phyloP scores from a whole-genome alignment of 2,888 invertebrate genomes.

The Trachelus iudaicus region DNA sequence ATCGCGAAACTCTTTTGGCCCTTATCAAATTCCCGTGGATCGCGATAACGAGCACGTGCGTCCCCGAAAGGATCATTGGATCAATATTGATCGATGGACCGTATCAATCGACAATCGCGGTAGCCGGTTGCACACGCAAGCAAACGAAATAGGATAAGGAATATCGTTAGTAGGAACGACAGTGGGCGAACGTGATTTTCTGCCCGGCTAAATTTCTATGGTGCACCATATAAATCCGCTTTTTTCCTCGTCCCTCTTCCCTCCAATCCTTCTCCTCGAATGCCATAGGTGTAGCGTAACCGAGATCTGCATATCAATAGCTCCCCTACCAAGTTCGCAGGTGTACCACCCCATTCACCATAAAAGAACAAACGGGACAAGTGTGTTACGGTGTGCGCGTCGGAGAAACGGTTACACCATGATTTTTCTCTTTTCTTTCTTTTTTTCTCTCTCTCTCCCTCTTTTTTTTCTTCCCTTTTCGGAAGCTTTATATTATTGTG shows the following conservation, averaged over 20 bases:
- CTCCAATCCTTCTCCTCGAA: conserved; percentile 44
- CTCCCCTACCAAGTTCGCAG: conserved; percentile 58
- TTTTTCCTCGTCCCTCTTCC: conserved; percentile 14
- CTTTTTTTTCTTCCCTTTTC: conserved; percentile 19
- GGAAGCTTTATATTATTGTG: conserved; percentile 45
- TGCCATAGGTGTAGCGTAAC: conserved; percentile 58
- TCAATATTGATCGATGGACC: not conserved
- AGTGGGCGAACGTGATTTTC: conserved; percentile 7
- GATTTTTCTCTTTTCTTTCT: conserved; percentile 46
- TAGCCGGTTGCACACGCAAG: not conserved
- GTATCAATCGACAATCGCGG: not conserved
- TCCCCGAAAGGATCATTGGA: not conserved
- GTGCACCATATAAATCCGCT: conserved; percentile 14
- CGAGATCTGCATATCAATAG: conserved; percentile 61
- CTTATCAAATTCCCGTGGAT: not conserved
- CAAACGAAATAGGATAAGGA: not conserved
- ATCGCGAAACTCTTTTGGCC: not conserved
- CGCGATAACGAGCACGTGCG: not conserved
- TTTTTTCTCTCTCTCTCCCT: conserved; percentile 38
- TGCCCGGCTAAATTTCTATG: conserved; percentile 9
- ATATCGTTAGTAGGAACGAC: not conserved
- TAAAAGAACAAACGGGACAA: conserved; percentile 54
- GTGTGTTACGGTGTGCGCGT: conserved; percentile 52
- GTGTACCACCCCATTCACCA: conserved; percentile 58
- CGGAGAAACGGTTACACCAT: conserved; percentile 61